Conservation (phyloP, 2,113 vertebrate genomes). For the Phaethornis superciliosus region DNA sequence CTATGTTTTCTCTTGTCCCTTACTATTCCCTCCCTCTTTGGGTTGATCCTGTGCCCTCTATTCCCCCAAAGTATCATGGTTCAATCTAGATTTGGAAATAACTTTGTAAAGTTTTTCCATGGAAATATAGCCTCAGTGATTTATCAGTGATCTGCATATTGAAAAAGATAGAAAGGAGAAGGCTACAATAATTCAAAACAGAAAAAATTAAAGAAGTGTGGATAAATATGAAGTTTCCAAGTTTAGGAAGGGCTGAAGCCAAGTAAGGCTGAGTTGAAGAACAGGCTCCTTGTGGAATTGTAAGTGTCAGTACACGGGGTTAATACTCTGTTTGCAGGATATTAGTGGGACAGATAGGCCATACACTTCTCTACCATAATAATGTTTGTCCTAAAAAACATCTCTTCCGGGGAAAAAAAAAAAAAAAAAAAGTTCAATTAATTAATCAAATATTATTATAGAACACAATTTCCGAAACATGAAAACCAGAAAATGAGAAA, state of each 20-base stretch:
- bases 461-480: background rate
- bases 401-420: background rate
- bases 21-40: background rate
- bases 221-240: background rate
- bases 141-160: background rate
- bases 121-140: background rate
- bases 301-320: background rate
- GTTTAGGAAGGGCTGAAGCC: background rate
- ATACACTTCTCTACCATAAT: background rate
- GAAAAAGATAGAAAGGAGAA: background rate
- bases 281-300: background rate
- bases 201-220: background rate
- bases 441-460: conserved; percentile 1
- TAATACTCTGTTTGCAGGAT: background rate
- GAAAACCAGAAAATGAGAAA: background rate
- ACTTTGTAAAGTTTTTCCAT: background rate
- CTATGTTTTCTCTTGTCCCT: background rate
- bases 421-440: background rate
- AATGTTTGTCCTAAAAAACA: background rate
- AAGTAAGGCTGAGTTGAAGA: background rate
- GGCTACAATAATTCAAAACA: background rate
- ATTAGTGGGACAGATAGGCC: background rate
- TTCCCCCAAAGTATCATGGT: background rate
- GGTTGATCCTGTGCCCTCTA: accelerated
- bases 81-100: background rate